These are phyloP conservation scores for Zoanthus gigantus DNA, from an alignment of 92 coral and sea anemone species.

Conservation along the genomic window DNA sequence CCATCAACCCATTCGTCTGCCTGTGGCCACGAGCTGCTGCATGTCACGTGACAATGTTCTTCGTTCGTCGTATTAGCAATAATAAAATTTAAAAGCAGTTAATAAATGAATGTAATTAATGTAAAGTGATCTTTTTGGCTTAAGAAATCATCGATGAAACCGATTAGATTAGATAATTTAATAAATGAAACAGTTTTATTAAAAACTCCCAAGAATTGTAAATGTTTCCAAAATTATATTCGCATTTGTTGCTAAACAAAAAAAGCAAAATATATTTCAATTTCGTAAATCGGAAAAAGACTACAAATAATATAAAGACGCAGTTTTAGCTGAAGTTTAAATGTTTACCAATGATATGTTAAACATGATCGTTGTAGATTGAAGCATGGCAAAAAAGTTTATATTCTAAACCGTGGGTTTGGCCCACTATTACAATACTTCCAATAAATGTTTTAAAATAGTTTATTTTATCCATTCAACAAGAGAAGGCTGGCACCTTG, in stretches of 20 bases:
- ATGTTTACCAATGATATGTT: neutral
- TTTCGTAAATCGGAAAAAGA: constrained; percentile 10
- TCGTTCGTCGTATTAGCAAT: constrained; percentile 28
- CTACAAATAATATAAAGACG: neutral
- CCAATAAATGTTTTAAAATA: neutral
- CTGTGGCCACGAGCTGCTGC: constrained; percentile 27
- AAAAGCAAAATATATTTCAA: constrained; percentile 23
- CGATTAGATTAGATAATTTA: neutral
- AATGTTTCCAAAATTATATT: constrained; percentile 8
- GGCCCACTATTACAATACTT: constrained; percentile 24
- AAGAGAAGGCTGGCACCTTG: constrained; percentile 14
- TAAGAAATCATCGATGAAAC: constrained; percentile 3
- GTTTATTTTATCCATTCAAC: neutral
- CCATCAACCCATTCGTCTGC: constrained; percentile 35
- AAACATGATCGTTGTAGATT: constrained; percentile 1
- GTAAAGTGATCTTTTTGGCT: constrained; percentile 6
- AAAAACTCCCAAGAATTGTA: neutral
- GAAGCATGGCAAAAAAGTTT: neutral
- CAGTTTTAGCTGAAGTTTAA: neutral
- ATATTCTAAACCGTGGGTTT: constrained; percentile 1
- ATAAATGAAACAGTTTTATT: constrained; percentile 39
- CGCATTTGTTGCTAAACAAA: constrained; percentile 32
- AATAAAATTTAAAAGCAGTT: constrained; percentile 21
- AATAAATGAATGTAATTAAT: constrained; percentile 20
- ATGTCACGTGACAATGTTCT: constrained; percentile 41